Base-by-base conservation (phyloP, 2,888 invertebrate species). In the Leucania comma region DNA sequence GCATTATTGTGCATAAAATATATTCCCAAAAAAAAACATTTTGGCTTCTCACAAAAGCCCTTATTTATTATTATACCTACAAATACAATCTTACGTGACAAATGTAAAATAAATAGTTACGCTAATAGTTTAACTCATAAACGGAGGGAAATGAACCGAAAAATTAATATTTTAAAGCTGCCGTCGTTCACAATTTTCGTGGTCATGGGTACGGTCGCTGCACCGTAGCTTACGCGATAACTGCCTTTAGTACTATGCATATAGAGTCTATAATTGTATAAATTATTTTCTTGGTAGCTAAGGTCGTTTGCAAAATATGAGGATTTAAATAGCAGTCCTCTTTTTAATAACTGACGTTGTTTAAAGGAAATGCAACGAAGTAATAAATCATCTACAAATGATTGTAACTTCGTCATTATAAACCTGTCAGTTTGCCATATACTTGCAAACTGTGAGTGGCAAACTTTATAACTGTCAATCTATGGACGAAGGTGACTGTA, bases 1-100 rank as follows among this genome's bases (percentile, higher is more conserved):
- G 92, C 92, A 90, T 89, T 89, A 86, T 93, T 93, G 93, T 94
- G 94, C 93, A 92, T 91, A 91, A 90, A 92, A 90, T 89, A 90
- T 89, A 89, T 89, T 87, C 83, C 85, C 57, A 71, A 81, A 82
- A 81, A 78, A 79, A 73, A 72, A 72, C 89, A 86, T 89, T 89
- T 87, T 78, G 80, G 86, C 88, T 89, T 89, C 91, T 90, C 90
- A 91, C 91, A 78, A 72, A 89, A 89, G 75, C 84, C 86, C 88
- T 91, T 88, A 90, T 72, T 91, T 88, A 89, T 76, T 62, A 82
- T 72, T 86, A 87, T 82, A 81, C 81, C 80, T 86, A 85, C 67
- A 84, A 82, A 81, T 75, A 78, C 71, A 78, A 75, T 68, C 80
- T 80, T 83, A 83, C 20, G 53, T 71, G 48, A 79, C 82, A 85